Base-by-base conservation (phyloP, 2,888 invertebrate genomes). In the Odontocerum albicorne region DNA sequence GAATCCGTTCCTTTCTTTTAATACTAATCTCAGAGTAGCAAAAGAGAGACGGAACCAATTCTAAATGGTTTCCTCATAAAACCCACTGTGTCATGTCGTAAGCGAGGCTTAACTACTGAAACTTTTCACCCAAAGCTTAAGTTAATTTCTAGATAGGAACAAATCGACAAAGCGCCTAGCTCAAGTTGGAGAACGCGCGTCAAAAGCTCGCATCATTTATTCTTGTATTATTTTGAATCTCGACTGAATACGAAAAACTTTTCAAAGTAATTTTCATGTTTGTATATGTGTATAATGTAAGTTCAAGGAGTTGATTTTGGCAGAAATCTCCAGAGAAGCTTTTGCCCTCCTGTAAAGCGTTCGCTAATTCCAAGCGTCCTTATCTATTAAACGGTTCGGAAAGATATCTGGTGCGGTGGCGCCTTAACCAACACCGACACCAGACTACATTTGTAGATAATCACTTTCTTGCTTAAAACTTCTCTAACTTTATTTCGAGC, bases 311-410 rank as follows among this genome's bases (percentile, higher is more conserved):
- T n/a, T n/a, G n/a, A n/a, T n/a, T n/a, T n/a, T n/a, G n/a, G n/a
- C n/a, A n/a, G 40, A 40, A 20, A 20, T 40, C 40, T 17, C 21
- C 16, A 12, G 44, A 33, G 49, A 51, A 54, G 46, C 49, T 57
- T 56, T 55, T 56, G 53, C 60, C 51, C 50, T 49, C 51, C 42
- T 44, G 55, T 55, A 60, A 60, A 60, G 57, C 55, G 57, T 52
- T 52, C 39, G 60, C 60, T 60, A 60, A 60, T 60, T 60, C 57
- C 60, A 31, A 17, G 46, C 60, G 51, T 43, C 54, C 60, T 60
- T 60, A 60, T 60, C 60, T 60, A 60, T 60, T 60, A 60, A 60
- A 60, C 60, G 57, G 60, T 60, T 60, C 46, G 60, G 60, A 60
- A 60, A 60, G 60, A 60, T 60, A 58, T 44, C 56, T 32, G 42